Evolutionary conservation across 2,797 vertebrate species (phyloP).

Genomic region (Artibeus jamaicensis): DNA sequence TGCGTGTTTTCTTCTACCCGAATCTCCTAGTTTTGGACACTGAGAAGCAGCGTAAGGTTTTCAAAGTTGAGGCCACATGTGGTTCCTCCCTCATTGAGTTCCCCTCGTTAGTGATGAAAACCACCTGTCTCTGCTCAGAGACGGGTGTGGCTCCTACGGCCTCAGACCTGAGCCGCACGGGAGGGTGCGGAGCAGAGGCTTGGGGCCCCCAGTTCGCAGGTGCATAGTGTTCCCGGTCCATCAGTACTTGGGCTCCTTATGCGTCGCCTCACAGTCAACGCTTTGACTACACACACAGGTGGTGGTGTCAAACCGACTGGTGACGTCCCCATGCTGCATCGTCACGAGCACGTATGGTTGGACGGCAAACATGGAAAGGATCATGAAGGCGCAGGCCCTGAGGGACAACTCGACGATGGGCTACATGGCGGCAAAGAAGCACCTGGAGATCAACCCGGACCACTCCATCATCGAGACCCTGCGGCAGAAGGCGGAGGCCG

Average conservation of each 20-base stretch:
- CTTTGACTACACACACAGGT: slow-evolving; percentile 83
- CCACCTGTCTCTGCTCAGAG: accelerated
- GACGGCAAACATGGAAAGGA: slow-evolving; percentile 98
- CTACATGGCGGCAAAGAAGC: slow-evolving; percentile 99
- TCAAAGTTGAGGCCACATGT: accelerated
- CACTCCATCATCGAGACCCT: slow-evolving; percentile 95
- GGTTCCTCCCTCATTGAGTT: too few species aligned
- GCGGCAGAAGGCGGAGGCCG: slow-evolving; percentile 93
- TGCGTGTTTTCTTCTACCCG: slow-evolving; percentile 1
- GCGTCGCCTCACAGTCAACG: not conserved
- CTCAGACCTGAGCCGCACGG: too few species aligned
- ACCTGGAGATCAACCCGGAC: slow-evolving; percentile 94
- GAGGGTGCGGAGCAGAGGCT: too few species aligned
- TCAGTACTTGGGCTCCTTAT: not conserved
- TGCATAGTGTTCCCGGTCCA: accelerated
- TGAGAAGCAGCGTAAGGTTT: too few species aligned
- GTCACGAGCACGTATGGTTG: slow-evolving; percentile 97
- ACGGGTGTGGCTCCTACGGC: accelerated
- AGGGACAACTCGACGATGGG: slow-evolving; percentile 98
- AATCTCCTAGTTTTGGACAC: not conserved
- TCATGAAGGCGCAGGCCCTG: slow-evolving; percentile 97
- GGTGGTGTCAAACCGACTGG: slow-evolving; percentile 93
- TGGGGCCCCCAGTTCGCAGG: not conserved
- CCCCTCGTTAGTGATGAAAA: accelerated
- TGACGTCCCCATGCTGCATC: slow-evolving; percentile 95